A percentile compares a stretch with the other conserved stretches of the same genome.
These are phyloP conservation scores for Cyclargus thomasi DNA, from an alignment of 1,140 invertebrate species.

Conservation along the genomic window DNA sequence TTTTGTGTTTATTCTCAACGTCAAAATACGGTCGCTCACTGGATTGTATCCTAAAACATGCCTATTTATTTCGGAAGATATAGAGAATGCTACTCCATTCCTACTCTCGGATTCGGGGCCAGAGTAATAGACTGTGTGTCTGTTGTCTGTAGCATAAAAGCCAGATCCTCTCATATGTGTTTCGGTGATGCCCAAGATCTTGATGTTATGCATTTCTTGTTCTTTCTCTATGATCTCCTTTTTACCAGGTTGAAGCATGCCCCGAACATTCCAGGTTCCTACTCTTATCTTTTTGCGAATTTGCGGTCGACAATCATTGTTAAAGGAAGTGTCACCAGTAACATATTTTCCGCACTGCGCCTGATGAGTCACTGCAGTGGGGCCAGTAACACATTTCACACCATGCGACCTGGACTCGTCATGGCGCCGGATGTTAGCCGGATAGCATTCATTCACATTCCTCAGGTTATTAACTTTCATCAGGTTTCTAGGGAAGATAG, in stretches of 20 bases:
- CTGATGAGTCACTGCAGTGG: slow-evolving; percentile 21
- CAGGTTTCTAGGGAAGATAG: no score
- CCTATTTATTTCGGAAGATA: slow-evolving; percentile 18
- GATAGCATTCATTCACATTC: slow-evolving; percentile 20
- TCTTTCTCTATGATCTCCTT: slow-evolving; percentile 24
- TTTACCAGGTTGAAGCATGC: slow-evolving; percentile 19
- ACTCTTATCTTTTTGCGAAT: slow-evolving; percentile 16
- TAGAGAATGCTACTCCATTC: slow-evolving; percentile 19
- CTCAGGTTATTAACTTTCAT: no score
- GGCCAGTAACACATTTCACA: slow-evolving; percentile 29
- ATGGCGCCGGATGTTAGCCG: slow-evolving; percentile 26
- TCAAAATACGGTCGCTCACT: slow-evolving; percentile 17
- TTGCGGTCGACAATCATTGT: not conserved
- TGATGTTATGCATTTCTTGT: slow-evolving; percentile 7
- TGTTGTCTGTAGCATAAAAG: slow-evolving; percentile 10
- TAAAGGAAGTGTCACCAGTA: slow-evolving; percentile 22
- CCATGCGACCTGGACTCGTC: slow-evolving; percentile 27
- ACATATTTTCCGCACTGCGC: slow-evolving; percentile 22
- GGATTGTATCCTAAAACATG: slow-evolving; percentile 18
- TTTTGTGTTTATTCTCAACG: not conserved
- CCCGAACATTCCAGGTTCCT: slow-evolving; percentile 24
- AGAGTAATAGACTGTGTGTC: slow-evolving; percentile 15
- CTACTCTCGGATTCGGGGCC: slow-evolving; percentile 22
- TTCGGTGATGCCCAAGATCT: slow-evolving; percentile 20
- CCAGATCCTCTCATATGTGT: slow-evolving; percentile 21